phyloP scores from a whole-genome alignment of 2,888 invertebrate species.

The Parnassius apollo region DNA sequence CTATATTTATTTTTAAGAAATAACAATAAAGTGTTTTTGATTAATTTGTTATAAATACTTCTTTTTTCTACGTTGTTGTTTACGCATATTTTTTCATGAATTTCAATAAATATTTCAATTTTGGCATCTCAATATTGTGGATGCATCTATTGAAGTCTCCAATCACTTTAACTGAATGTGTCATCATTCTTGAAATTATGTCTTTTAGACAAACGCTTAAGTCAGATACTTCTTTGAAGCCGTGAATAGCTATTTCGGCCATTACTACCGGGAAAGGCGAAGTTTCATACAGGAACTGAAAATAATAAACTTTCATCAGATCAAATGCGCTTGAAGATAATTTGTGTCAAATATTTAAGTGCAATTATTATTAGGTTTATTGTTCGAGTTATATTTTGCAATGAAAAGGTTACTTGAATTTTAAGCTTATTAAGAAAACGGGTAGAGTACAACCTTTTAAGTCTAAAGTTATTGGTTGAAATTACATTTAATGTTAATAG shows the following conservation, averaged over 20 bases:
- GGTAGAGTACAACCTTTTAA: no score
- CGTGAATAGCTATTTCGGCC: constrained; percentile 75
- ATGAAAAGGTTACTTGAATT: no score
- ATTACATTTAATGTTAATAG: no score
- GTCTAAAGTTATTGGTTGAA: no score
- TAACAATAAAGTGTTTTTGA: no score
- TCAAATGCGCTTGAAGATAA: no score
- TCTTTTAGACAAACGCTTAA: constrained; percentile 73
- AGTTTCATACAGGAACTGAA: constrained; percentile 74
- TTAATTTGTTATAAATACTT: no score
- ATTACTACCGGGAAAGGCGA: constrained; percentile 76
- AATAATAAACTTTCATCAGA: neutral
- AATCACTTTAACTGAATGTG: constrained; percentile 74
- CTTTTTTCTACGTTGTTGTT: neutral
- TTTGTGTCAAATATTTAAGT: no score
- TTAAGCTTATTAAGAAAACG: no score
- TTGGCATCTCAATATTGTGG: constrained; percentile 76
- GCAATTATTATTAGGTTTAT: no score
- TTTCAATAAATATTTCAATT: constrained; percentile 71
- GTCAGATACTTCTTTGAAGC: constrained; percentile 75
- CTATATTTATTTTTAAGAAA: no score
- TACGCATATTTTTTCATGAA: constrained; percentile 77
- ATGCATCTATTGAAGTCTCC: constrained; percentile 76
- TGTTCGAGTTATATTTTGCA: no score
- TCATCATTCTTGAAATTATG: constrained; percentile 76